phyloP scores from a whole-genome alignment of 1,140 invertebrate species.

The Caenorhabditis inopinata region DNA sequence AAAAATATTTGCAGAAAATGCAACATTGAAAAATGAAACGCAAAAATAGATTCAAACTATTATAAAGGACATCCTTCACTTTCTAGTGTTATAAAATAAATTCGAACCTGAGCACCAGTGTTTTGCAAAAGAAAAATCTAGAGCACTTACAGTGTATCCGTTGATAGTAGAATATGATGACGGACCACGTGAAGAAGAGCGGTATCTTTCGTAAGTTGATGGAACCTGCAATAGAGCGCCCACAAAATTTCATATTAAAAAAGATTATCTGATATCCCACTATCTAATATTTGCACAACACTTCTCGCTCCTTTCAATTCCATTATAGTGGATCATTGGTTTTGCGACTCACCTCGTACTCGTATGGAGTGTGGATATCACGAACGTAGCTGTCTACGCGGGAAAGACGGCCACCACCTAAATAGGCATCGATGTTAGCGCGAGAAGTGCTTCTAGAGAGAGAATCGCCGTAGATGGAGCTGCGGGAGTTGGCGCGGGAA shows the following conservation, averaged over 20 bases:
- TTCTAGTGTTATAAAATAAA: too few relatives aligned
- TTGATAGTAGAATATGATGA: constrained; percentile 57
- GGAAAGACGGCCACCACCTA: constrained; percentile 60
- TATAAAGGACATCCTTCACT: too few relatives aligned
- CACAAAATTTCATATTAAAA: not conserved
- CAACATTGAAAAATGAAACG: not conserved
- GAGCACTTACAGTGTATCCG: constrained; percentile 58
- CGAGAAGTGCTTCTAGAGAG: constrained; percentile 64
- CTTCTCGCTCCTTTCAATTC: not conserved
- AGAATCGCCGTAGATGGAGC: constrained; percentile 60
- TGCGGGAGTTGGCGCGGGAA: constrained; percentile 55
- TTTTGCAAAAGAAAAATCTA: not conserved
- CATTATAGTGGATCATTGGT: too few relatives aligned
- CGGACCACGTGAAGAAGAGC: constrained; percentile 58
- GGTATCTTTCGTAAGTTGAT: constrained; percentile 59
- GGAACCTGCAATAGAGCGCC: constrained; percentile 20
- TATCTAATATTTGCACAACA: not conserved
- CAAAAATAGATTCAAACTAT: too few relatives aligned
- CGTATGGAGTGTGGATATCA: constrained; percentile 59
- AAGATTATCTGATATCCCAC: not conserved
- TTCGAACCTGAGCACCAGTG: too few relatives aligned
- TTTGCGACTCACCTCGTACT: constrained; percentile 63
- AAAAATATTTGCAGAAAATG: too few relatives aligned
- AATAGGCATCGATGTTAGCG: constrained; percentile 59
- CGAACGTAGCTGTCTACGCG: constrained; percentile 65